These are phyloP conservation scores for Enteromius trimaculatus DNA, from an alignment of 2,797 vertebrate species.

Conservation along the genomic window DNA sequence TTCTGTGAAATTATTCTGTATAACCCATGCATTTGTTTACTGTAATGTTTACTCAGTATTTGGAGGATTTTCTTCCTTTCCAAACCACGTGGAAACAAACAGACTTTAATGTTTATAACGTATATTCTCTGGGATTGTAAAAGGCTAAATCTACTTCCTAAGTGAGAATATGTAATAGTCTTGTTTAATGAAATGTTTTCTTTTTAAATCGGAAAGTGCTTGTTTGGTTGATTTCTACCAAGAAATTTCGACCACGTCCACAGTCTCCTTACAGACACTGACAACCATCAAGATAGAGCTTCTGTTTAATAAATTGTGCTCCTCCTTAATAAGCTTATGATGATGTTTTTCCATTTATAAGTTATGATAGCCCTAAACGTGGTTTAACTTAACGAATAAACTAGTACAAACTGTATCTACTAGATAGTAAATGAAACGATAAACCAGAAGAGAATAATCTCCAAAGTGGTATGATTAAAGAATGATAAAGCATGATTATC, in stretches of 20 bases:
- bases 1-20: background rate
- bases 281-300: background rate
- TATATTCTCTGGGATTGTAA: background rate
- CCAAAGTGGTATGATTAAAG: background rate
- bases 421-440: background rate
- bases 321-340: background rate
- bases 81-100: background rate
- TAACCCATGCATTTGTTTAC: background rate
- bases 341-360: background rate
- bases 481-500: background rate
- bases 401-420: background rate
- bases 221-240: background rate
- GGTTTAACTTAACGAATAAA: background rate
- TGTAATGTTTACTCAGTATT: background rate
- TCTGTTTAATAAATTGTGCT: background rate
- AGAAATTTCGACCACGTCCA: background rate
- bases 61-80: background rate
- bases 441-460: background rate
- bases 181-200: background rate
- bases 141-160: background rate
- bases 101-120: background rate
- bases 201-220: background rate
- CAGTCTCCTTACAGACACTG: background rate
- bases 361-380: background rate
- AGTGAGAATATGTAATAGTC: background rate